Evolutionary conservation across 2,113 vertebrate species (phyloP).

Genomic region (Pelecanoides urinatrix): DNA sequence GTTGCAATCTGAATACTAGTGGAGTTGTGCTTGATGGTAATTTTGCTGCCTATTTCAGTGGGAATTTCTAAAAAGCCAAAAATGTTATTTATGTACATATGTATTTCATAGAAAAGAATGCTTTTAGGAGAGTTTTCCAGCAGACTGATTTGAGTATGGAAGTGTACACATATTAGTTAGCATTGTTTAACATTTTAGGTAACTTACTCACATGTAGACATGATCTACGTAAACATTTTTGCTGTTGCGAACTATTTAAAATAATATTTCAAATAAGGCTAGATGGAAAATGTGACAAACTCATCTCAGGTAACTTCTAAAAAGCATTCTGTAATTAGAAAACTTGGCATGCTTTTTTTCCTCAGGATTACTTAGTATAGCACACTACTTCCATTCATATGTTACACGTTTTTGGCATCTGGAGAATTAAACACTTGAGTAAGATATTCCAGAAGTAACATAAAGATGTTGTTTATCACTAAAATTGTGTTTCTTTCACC

Average conservation of each 20-base stretch:
- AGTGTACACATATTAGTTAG: neutral
- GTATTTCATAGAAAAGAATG: neutral
- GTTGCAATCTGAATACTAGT: neutral
- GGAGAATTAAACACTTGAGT: constrained; percentile 46
- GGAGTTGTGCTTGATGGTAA: neutral
- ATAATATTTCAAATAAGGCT: neutral
- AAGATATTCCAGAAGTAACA: constrained; percentile 53
- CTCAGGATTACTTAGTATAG: neutral
- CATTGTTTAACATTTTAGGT: neutral
- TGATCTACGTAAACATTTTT: neutral
- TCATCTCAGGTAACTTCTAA: constrained; percentile 34
- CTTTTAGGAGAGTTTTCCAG: neutral
- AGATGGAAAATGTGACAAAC: constrained; percentile 36
- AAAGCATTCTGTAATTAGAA: constrained; percentile 55
- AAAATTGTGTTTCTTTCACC: constrained; percentile 43
- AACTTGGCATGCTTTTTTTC: neutral
- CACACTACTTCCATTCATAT: constrained; percentile 57
- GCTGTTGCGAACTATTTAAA: neutral
- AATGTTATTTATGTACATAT: neutral
- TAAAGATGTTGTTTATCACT: constrained; percentile 52
- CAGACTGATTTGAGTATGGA: neutral
- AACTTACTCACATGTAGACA: neutral
- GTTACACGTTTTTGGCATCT: constrained; percentile 44
- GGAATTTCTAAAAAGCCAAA: neutral
- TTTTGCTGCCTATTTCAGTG: neutral